Base-by-base conservation (phyloP, 1,140 invertebrate species). In the Lasaia peninsularis region DNA sequence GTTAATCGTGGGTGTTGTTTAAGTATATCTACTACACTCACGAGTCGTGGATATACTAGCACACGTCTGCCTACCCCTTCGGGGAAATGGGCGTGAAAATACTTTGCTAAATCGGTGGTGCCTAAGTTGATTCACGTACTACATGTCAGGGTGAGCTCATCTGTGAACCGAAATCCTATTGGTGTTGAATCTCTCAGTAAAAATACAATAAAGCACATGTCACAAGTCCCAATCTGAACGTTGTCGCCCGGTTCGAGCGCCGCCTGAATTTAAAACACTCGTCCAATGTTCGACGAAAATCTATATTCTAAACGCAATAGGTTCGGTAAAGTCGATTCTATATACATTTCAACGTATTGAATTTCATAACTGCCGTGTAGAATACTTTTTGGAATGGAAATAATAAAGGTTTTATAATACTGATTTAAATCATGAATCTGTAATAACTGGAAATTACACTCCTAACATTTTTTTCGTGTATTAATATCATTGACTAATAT, bases 171-270 rank as follows among this genome's bases (percentile, higher is more conserved):
- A 68, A 68, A 62, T 62, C 55, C 44, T 37, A 58, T 54, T 55
- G 56, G 57, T 40, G 66, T 61, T 60, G 62, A 62, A 59, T 62
- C 66, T 62, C 56, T 51, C 59, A 65, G 57, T 64, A 60, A 60
- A 62, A 68, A 65, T 65, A 62, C 66, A 68, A 65, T 68, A 65
- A 68, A 65, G 66, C 62, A 58, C 66, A 64, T 65, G 66, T 68
- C 62, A 62, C 54, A 54, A 51, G 60, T 56, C 59, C 55, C 57
- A 66, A 58, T 62, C 64, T 51, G 58, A 64, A 20, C 55, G 63
- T 60, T 56, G 60, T 63, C 64, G 58, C 55, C 58, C 53, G 57
- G 56, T 52, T 35, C 28, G 50, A 33, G 49, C 57, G 60, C 54
- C 54, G 44, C 40, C 60, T 62, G 66, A 69, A 69, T 69, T 62